Conservation (phyloP, 1,140 invertebrate species). For the Drosophila baimaii region DNA sequence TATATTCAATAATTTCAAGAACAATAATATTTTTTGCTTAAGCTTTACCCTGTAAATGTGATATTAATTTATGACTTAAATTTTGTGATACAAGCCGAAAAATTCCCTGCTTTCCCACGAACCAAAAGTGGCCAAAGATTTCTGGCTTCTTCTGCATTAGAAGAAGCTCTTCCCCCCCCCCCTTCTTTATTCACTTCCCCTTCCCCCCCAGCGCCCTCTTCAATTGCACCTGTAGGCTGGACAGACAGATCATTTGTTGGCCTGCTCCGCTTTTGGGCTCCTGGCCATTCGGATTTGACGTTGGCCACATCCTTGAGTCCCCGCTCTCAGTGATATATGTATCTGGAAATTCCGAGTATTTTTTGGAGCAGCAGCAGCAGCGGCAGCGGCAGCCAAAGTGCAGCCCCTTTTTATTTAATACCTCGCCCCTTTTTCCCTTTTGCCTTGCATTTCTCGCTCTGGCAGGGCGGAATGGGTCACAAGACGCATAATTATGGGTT, state of each 20-base stretch:
- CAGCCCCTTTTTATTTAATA: conserved; percentile 57
- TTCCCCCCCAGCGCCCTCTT: neutral
- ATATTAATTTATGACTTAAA: neutral
- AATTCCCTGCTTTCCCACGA: conserved; percentile 21
- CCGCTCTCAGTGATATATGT: conserved; percentile 50
- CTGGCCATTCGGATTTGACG: conserved; percentile 20
- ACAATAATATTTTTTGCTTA: too few species aligned
- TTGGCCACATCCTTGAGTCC: conserved; percentile 38
- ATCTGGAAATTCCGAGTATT: conserved; percentile 63
- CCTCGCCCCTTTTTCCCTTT: conserved; percentile 20
- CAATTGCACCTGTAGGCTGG: conserved; percentile 43
- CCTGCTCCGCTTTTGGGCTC: conserved; percentile 15
- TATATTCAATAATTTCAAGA: too few species aligned
- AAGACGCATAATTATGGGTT: conserved; percentile 77
- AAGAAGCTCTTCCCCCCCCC: conserved; percentile 28
- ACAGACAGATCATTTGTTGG: conserved; percentile 37
- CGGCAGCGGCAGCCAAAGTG: conserved; percentile 28
- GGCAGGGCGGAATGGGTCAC: conserved; percentile 47
- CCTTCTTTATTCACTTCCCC: neutral
- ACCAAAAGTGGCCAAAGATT: neutral
- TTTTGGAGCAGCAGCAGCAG: conserved; percentile 48
- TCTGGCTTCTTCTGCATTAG: conserved; percentile 23
- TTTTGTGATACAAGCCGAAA: too few species aligned
- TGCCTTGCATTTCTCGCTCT: conserved; percentile 4
- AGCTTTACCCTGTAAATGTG: too few species aligned